Evolutionary conservation across 1,140 invertebrate species (phyloP).

Genomic region (Penaeus chinensis): DNA sequence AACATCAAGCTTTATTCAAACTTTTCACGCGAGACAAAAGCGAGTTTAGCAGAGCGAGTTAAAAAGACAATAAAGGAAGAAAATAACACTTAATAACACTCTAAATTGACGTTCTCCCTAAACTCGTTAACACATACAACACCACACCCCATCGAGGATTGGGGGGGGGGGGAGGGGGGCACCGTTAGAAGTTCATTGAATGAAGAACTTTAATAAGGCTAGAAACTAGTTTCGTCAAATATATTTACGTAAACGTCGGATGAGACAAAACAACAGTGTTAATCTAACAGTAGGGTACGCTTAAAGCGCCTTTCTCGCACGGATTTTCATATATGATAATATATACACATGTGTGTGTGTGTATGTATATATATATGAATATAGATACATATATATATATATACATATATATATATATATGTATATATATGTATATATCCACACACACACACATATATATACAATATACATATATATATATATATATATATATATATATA

Average conservation of each 20-base stretch:
- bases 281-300: constrained; percentile 15
- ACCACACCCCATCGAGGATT: background rate
- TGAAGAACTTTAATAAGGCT: background rate
- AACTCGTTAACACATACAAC: background rate
- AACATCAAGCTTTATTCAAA: constrained; percentile 17
- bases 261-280: constrained; percentile 4
- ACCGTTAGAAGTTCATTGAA: too few species aligned
- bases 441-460: too few species aligned
- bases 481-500: too few species aligned
- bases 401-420: too few species aligned
- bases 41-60: constrained; percentile 25
- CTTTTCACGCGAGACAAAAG: constrained; percentile 18
- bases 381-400: too few species aligned
- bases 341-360: too few species aligned
- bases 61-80: constrained; percentile 13
- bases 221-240: background rate
- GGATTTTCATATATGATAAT: too few species aligned
- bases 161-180: background rate
- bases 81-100: constrained; percentile 8
- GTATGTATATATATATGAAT: too few species aligned
- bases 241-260: constrained; percentile 15
- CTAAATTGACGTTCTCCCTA: constrained; percentile 10
- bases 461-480: too few species aligned
- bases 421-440: too few species aligned
- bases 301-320: background rate